Evolutionary conservation across 2,888 invertebrate species (phyloP).

Genomic region (Vesta saturnalis): DNA sequence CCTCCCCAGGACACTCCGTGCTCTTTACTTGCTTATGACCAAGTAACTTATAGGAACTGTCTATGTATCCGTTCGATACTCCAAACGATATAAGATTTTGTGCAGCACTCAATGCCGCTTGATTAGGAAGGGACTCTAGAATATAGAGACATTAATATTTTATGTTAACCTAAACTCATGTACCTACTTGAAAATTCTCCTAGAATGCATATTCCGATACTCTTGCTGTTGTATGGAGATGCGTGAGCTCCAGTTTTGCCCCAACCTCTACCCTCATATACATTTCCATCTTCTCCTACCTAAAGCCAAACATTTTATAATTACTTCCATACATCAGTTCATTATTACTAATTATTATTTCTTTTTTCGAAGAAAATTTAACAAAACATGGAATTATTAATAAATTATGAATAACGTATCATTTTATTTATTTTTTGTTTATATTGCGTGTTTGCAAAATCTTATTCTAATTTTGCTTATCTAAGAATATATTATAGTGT

Average conservation of each 20-base stretch:
- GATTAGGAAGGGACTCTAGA: background rate
- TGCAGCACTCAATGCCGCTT: background rate
- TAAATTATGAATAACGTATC: no score
- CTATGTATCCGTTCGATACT: slow-evolving; percentile 59
- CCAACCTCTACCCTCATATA: slow-evolving; percentile 73
- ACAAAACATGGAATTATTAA: no score
- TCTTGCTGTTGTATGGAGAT: slow-evolving; percentile 66
- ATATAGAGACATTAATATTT: background rate
- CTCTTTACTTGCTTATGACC: slow-evolving; percentile 62
- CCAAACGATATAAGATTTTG: slow-evolving; percentile 55
- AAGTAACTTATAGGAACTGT: slow-evolving; percentile 59
- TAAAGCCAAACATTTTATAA: slow-evolving; percentile 45
- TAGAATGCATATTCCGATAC: slow-evolving; percentile 69
- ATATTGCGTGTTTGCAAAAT: no score
- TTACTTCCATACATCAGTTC: no score
- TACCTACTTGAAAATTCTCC: slow-evolving; percentile 62
- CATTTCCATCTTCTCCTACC: slow-evolving; percentile 69
- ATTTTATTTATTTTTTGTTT: no score
- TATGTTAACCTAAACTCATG: background rate
- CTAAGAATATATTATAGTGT: no score
- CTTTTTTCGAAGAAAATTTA: no score
- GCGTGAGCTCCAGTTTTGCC: slow-evolving; percentile 68
- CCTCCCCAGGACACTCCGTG: slow-evolving; percentile 64
- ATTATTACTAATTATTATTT: no score
- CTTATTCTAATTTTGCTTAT: no score